These are phyloP conservation scores for Biston stratarius DNA, from an alignment of 2,888 invertebrate genomes.

Conservation along the genomic window DNA sequence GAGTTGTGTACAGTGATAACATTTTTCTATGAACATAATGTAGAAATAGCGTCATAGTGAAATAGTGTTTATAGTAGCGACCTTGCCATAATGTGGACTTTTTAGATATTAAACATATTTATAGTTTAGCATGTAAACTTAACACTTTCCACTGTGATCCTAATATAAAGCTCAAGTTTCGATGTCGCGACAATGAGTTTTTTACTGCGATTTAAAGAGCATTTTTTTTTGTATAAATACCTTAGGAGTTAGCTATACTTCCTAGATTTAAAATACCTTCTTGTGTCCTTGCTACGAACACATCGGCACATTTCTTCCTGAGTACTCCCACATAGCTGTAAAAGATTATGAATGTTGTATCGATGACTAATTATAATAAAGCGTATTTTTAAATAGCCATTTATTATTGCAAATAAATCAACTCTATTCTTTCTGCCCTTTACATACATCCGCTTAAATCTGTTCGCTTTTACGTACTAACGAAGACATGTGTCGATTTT, in stretches of 20 bases:
- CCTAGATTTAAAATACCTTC: constrained; percentile 53
- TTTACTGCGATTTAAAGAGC: constrained; percentile 53
- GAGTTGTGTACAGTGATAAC: constrained; percentile 74
- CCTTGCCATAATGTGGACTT: constrained; percentile 85
- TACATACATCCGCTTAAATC: background rate
- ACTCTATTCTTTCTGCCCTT: background rate
- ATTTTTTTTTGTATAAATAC: constrained; percentile 47
- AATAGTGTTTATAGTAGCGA: constrained; percentile 79
- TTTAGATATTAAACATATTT: constrained; percentile 67
- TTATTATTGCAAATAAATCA: background rate
- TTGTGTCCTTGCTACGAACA: constrained; percentile 77
- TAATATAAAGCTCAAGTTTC: constrained; percentile 83
- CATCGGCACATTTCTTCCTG: constrained; percentile 66
- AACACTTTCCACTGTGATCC: constrained; percentile 87
- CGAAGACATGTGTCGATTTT: constrained; percentile 41
- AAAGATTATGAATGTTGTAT: background rate
- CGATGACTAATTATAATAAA: constrained; percentile 1
- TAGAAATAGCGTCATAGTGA: constrained; percentile 70
- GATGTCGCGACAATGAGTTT: constrained; percentile 72
- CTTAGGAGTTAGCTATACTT: constrained; percentile 59
- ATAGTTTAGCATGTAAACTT: constrained; percentile 74
- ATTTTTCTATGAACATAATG: constrained; percentile 77
- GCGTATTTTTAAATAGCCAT: background rate
- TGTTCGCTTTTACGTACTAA: background rate
- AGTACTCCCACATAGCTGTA: constrained; percentile 35